These are phyloP conservation scores for Boloria selene DNA, from an alignment of 2,888 invertebrate species.

Conservation along the genomic window DNA sequence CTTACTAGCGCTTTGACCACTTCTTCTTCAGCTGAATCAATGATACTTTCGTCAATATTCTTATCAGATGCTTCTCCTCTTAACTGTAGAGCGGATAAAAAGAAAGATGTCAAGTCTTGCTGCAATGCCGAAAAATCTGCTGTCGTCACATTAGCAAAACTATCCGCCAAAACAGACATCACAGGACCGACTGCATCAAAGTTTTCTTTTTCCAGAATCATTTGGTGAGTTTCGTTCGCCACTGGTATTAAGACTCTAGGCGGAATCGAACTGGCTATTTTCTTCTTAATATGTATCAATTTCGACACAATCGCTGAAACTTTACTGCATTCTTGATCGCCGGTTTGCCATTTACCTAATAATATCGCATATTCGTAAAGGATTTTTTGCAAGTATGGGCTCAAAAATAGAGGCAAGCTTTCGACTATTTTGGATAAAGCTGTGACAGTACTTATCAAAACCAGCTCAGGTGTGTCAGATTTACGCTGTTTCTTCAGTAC, in stretches of 20 bases:
- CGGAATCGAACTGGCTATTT: conserved; percentile 86
- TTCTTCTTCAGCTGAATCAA: conserved; percentile 86
- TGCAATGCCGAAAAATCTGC: conserved; percentile 86
- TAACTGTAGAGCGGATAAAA: conserved; percentile 87
- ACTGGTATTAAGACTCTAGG: conserved; percentile 90
- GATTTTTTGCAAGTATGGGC: conserved; percentile 90
- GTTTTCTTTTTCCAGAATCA: conserved; percentile 81
- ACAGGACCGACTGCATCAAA: conserved; percentile 86
- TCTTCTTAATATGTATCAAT: conserved; percentile 84
- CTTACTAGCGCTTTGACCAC: conserved; percentile 90
- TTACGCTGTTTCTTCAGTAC: conserved; percentile 84
- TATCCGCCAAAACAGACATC: conserved; percentile 89
- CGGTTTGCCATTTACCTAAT: conserved; percentile 75
- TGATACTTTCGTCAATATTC: conserved; percentile 56
- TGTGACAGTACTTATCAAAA: conserved; percentile 88
- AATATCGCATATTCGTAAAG: conserved; percentile 85
- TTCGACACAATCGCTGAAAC: conserved; percentile 81
- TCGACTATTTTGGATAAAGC: conserved; percentile 92
- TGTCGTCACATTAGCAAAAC: conserved; percentile 84
- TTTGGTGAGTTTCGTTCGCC: conserved; percentile 84
- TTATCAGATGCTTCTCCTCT: conserved; percentile 79
- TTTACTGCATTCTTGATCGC: conserved; percentile 76
- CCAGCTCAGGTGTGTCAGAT: conserved; percentile 82
- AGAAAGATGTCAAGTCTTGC: conserved; percentile 87
- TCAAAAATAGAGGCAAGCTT: conserved; percentile 90